Evolutionary conservation across 1,140 invertebrate species (phyloP).

Genomic region (Carcinoscorpius rotundicauda): DNA sequence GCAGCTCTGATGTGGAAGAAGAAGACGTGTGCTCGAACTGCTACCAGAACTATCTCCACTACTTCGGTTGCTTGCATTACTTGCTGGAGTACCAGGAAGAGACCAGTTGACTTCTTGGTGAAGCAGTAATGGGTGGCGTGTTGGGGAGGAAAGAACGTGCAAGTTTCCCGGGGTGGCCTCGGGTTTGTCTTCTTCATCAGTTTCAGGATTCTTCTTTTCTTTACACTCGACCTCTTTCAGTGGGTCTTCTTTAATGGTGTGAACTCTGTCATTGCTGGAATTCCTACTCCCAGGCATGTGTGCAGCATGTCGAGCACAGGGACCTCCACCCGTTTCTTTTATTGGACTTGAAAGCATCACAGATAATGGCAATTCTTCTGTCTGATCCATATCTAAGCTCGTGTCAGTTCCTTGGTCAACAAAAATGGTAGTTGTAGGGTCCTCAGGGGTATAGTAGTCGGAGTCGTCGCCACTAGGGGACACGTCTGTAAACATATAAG

Average conservation of each 20-base stretch:
- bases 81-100: conserved; percentile 38
- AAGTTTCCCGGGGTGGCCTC: conserved; percentile 7
- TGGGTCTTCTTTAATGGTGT: not conserved
- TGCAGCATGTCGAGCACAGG: not conserved
- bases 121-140: conserved; percentile 7
- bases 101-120: conserved; percentile 16
- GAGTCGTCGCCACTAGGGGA: conserved; percentile 23
- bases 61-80: conserved; percentile 42
- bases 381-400: conserved; percentile 10
- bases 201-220: conserved; percentile 1
- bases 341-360: not conserved
- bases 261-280: not conserved
- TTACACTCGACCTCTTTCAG: conserved; percentile 1
- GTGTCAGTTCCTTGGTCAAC: conserved; percentile 20
- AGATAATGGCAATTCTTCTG: not conserved
- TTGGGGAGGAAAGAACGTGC: conserved; percentile 9
- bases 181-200: conserved; percentile 2
- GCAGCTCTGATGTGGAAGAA: conserved; percentile 12
- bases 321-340: not conserved
- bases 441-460: conserved; percentile 25
- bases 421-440: conserved; percentile 22
- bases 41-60: conserved; percentile 60
- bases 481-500: conserved; percentile 15
- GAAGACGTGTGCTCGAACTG: conserved; percentile 48
- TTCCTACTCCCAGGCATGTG: not conserved